Conservation (phyloP, 2,113 vertebrate species). For the Poecile atricapillus region DNA sequence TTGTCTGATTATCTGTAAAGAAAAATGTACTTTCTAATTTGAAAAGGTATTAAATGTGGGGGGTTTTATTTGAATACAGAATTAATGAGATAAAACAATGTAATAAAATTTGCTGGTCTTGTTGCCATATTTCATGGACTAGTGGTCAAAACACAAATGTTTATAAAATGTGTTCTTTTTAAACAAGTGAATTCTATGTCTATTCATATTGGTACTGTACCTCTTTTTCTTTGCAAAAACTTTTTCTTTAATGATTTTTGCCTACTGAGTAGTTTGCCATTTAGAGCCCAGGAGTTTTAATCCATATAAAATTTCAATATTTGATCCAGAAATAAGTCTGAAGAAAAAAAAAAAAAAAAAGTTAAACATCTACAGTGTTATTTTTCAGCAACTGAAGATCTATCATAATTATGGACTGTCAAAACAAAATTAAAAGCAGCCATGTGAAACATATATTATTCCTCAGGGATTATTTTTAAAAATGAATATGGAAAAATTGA, state of each 20-base stretch:
- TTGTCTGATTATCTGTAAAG: slow-evolving; percentile 46
- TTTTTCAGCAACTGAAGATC: not conserved
- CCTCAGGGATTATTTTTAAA: not conserved
- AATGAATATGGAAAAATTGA: not conserved
- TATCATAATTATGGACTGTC: not conserved
- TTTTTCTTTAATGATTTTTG: not conserved
- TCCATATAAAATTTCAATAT: not conserved
- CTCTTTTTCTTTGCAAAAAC: not conserved
- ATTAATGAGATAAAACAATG: not conserved
- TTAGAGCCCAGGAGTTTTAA: not conserved
- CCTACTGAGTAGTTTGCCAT: not conserved
- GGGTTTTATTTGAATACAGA: not conserved
- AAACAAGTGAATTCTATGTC: not conserved
- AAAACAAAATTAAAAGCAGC: not conserved
- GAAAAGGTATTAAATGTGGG: slow-evolving; percentile 43
- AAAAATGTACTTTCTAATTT: slow-evolving; percentile 40
- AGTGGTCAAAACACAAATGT: not conserved
- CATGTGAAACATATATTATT: not conserved
- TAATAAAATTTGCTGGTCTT: slow-evolving; percentile 25
- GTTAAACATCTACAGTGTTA: not conserved
- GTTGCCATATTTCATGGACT: not conserved
- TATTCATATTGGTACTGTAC: not conserved
- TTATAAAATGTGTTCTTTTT: not conserved
- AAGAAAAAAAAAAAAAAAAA: not conserved
- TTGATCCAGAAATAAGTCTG: not conserved